phyloP scores from a whole-genome alignment of 2,113 vertebrate genomes.

The Nycticebus coucang region DNA sequence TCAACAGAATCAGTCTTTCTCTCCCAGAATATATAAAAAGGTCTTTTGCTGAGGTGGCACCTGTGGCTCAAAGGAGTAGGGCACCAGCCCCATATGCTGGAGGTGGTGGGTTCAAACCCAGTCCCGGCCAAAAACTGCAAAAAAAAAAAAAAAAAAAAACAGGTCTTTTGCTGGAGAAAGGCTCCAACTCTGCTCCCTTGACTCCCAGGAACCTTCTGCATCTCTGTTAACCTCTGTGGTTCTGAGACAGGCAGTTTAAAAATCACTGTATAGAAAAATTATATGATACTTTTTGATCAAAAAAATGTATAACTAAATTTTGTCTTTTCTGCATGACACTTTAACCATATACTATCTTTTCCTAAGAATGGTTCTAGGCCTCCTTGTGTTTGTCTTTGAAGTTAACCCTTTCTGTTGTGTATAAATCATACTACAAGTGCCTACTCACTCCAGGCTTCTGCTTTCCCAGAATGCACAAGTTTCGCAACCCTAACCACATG shows the following conservation, averaged over 20 bases:
- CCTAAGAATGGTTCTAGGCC: background rate
- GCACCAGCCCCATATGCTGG: background rate
- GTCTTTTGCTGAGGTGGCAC: background rate
- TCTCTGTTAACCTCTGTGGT: background rate
- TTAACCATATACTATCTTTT: background rate
- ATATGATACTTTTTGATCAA: background rate
- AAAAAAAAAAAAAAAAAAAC: background rate
- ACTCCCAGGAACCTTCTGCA: background rate
- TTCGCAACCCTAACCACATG: background rate
- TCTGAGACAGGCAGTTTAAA: background rate
- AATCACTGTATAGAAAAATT: background rate
- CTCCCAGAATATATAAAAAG: background rate
- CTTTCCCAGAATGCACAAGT: background rate
- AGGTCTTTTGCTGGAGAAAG: background rate
- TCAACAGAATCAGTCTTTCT: background rate
- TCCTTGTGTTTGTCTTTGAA: background rate
- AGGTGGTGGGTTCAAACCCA: too few relatives aligned
- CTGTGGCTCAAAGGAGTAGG: background rate
- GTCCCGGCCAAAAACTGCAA: too few relatives aligned
- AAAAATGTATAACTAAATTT: background rate
- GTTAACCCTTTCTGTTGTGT: background rate
- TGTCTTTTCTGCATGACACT: background rate
- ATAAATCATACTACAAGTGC: background rate
- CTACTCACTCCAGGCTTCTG: background rate
- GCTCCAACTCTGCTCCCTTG: background rate